phyloP scores from a whole-genome alignment of 2,797 vertebrate species.

The Macropus fuliginosus region DNA sequence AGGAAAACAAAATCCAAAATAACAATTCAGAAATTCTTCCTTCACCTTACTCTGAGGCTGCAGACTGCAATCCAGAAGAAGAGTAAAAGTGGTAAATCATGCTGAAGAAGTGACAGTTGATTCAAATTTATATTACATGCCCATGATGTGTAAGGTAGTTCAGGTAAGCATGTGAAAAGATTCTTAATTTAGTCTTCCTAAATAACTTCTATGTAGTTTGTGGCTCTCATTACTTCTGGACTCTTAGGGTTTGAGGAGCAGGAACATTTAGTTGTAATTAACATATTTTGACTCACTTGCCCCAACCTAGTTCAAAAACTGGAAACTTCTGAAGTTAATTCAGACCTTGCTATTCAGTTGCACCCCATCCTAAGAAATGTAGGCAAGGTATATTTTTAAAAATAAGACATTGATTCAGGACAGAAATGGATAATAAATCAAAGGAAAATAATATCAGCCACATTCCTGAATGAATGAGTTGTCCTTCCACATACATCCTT shows the following conservation, averaged over 20 bases:
- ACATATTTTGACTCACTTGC: neutral
- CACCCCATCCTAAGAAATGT: neutral
- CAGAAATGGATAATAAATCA: neutral
- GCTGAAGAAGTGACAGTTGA: neutral
- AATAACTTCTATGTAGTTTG: neutral
- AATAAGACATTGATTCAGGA: neutral
- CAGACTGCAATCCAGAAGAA: neutral
- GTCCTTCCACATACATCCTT: neutral
- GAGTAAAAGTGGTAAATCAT: neutral
- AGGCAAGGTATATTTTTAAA: neutral
- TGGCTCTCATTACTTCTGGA: neutral
- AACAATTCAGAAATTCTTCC: neutral
- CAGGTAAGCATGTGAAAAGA: neutral
- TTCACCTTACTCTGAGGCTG: neutral
- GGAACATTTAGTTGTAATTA: neutral
- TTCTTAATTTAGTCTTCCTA: neutral
- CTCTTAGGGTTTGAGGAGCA: neutral
- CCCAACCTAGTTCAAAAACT: neutral
- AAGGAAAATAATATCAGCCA: neutral
- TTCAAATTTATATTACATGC: neutral
- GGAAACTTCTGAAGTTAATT: neutral
- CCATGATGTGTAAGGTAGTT: neutral
- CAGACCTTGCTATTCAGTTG: neutral
- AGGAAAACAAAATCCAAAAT: neutral
- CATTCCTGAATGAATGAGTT: neutral